Conservation (phyloP, 2,797 vertebrate species). For the Netta rufina region DNA sequence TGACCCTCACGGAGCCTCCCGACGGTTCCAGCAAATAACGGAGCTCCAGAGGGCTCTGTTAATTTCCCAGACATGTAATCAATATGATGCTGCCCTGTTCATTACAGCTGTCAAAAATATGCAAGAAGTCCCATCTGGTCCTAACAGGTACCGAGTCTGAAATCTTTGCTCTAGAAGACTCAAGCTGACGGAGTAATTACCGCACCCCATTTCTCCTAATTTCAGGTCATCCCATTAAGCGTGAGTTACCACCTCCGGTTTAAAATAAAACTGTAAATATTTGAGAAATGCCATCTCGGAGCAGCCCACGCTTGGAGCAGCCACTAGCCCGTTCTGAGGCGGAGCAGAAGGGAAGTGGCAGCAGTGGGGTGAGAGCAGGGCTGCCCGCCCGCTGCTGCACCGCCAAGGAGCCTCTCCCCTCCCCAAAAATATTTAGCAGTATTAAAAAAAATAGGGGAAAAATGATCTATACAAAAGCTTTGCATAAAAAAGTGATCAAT, state of each 20-base stretch:
- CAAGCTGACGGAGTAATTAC: slow-evolving; percentile 54
- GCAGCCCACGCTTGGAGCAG: background rate
- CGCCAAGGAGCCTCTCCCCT: background rate
- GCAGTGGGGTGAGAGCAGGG: background rate
- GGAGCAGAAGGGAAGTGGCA: background rate
- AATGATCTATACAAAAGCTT: slow-evolving; percentile 81
- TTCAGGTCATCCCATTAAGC: slow-evolving; percentile 34
- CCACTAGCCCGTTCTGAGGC: fast-evolving
- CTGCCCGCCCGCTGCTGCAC: fast-evolving
- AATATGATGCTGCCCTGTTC: slow-evolving; percentile 56
- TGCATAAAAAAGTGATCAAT: slow-evolving; percentile 87
- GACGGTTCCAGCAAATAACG: background rate
- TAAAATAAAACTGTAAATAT: slow-evolving; percentile 56
- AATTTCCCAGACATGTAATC: slow-evolving; percentile 69
- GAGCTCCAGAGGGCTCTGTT: slow-evolving; percentile 34
- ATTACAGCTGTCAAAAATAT: slow-evolving; percentile 71
- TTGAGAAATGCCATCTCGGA: slow-evolving; percentile 22
- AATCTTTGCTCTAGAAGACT: slow-evolving; percentile 20
- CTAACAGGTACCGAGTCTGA: slow-evolving; percentile 6
- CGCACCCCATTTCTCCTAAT: slow-evolving; percentile 45
- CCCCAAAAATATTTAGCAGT: slow-evolving; percentile 61
- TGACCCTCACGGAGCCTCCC: slow-evolving; percentile 10
- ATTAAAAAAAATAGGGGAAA: slow-evolving; percentile 54
- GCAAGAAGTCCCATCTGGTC: slow-evolving; percentile 68
- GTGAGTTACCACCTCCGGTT: slow-evolving; percentile 44